Base-by-base conservation (phyloP, 2,113 vertebrate species). In the Chaenogobius annularis region DNA sequence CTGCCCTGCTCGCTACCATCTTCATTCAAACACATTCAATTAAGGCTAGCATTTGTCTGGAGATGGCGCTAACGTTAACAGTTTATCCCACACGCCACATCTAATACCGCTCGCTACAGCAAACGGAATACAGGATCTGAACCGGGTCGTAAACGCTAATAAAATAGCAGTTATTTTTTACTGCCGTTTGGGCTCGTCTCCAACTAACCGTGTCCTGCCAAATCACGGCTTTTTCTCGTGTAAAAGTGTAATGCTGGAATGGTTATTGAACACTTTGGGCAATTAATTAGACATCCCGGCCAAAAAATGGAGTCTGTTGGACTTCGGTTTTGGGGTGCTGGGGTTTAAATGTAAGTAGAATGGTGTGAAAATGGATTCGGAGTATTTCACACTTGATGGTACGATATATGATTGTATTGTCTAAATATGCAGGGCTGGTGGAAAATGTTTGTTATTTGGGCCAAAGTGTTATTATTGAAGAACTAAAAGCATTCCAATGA, bases 141-240 rank as follows among this genome's bases (percentile, higher is more conserved):
- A 58, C 13, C 17, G 12, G n/a, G 62, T 63, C 77, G 19, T 67
- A 55, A 85, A 78, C 74, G 43, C 70, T 80, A 79, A 84, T 80
- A 69, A 77, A 83, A 75, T 71, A 72, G 74, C 72, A 84, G 70
- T 67, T 37, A 22, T 69, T 54, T 76, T 82, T 75, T 80, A 81
- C 55, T 56, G 67, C 73, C 12, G 64, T 66, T 75, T 37, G 56
- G 59, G 82, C 68, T 76, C 69, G 64, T 66, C 61, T 77, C 48
- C 70, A 43, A 14, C 61, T 19, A 37, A 43, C 65, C 48, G 74
- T n/a, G 77, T 63, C 37, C 61, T 63, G 61, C 61, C 61, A 63
- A 40, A 63, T 63, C 61, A 40, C 61, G 17, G 37, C 61, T 40
- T 40, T 63, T 40, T 63, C 10, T 26, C 61, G 35, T 43, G 61